Conservation (phyloP, 1,140 invertebrate genomes). For the Muscidifurax raptorellus region DNA sequence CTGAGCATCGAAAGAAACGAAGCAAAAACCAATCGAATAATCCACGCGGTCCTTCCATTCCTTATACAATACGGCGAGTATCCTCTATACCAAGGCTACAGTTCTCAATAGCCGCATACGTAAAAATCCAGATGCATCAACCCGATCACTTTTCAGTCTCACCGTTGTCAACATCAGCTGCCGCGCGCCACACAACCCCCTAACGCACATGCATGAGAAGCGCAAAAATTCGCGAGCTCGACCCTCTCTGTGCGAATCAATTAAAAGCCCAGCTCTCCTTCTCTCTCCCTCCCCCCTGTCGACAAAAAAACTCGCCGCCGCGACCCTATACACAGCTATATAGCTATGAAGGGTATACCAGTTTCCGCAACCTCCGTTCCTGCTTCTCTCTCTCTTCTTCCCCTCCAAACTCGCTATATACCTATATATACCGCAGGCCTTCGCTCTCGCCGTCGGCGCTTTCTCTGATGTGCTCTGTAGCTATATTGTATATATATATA, state of each 20-base stretch:
- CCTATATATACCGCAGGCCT: background rate
- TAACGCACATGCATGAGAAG: background rate
- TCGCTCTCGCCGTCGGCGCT: constrained; percentile 1
- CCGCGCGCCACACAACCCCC: background rate
- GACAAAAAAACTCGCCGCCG: background rate
- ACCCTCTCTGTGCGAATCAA: background rate
- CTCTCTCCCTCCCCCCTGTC: background rate
- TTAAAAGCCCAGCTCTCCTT: background rate
- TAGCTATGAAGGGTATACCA: constrained; percentile 2
- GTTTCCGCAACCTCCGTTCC: constrained; percentile 41
- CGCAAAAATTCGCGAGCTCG: background rate
- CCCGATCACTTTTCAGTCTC: background rate
- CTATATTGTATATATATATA: background rate
- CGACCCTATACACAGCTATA: background rate
- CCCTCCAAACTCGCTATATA: background rate
- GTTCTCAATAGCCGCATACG: too few relatives aligned
- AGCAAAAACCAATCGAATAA: too few relatives aligned
- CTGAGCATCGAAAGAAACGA: too few relatives aligned
- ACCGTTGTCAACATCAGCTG: too few relatives aligned
- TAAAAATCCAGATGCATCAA: background rate
- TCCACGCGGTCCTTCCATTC: too few relatives aligned
- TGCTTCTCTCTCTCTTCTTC: constrained; percentile 37
- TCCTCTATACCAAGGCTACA: too few relatives aligned
- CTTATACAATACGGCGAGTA: too few relatives aligned
- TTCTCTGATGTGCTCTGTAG: background rate